These are phyloP conservation scores for Pseudococcus viburni DNA, from an alignment of 2,888 invertebrate genomes.

Conservation along the genomic window DNA sequence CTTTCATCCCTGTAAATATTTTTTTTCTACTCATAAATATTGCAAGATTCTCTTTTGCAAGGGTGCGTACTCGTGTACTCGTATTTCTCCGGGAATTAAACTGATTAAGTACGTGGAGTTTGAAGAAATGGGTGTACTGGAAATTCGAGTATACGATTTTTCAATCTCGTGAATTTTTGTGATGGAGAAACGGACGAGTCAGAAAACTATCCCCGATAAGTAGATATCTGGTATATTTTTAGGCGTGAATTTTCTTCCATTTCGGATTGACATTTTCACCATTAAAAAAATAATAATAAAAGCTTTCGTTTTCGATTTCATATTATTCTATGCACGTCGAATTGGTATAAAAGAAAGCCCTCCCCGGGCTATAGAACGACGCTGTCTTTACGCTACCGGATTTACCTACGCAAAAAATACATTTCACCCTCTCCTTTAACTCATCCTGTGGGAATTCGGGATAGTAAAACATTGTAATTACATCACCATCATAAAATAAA, in stretches of 20 bases:
- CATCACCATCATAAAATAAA: conserved; percentile 57
- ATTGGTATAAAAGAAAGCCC: conserved; percentile 37
- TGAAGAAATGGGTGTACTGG: neutral
- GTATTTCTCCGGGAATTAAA: neutral
- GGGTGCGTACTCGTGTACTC: neutral
- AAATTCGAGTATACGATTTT: neutral
- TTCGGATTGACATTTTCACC: conserved; percentile 18
- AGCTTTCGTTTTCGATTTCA: conserved; percentile 52
- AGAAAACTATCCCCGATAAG: neutral
- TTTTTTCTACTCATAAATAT: conserved; percentile 17
- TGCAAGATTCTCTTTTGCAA: neutral
- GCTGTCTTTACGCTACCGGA: conserved; percentile 48
- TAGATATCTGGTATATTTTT: neutral
- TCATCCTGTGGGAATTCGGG: conserved; percentile 11
- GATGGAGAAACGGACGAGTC: neutral
- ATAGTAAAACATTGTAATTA: conserved; percentile 59
- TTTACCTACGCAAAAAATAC: conserved; percentile 8
- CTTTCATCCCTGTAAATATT: conserved; percentile 11
- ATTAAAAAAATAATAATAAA: neutral
- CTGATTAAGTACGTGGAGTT: neutral
- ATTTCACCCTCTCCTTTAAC: conserved; percentile 31
- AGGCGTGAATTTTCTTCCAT: conserved; percentile 15
- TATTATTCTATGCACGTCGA: conserved; percentile 44
- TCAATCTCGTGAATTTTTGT: neutral
- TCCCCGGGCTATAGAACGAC: neutral